A percentile compares a stretch with the other conserved stretches of the same genome.
These are phyloP conservation scores for Coecobrya sp. DNA, from an alignment of 2,888 invertebrate species.

Conservation along the genomic window DNA sequence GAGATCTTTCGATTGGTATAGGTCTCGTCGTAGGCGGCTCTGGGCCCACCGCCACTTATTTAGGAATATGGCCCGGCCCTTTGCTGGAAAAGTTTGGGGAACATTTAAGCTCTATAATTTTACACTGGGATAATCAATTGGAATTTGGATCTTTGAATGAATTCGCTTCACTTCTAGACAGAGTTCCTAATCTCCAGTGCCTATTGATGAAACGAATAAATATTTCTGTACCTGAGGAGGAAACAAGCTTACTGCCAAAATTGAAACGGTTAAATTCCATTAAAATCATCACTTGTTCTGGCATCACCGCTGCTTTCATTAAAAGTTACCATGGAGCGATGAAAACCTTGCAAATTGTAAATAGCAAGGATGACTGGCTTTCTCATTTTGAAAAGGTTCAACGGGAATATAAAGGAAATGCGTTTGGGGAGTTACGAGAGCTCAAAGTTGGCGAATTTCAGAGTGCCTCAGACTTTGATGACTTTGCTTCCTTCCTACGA, in stretches of 20 bases:
- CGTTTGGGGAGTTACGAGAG: not conserved
- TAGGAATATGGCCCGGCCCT: no score
- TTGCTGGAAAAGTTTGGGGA: not conserved
- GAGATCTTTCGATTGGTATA: no score
- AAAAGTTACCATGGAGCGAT: not conserved
- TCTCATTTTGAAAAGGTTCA: not conserved
- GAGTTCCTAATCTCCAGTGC: not conserved
- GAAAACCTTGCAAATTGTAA: not conserved
- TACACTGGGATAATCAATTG: not conserved
- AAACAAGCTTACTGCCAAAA: not conserved
- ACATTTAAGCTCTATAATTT: not conserved
- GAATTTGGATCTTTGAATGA: not conserved
- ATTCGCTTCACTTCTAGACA: not conserved
- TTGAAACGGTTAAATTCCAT: not conserved
- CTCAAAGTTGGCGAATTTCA: slow-evolving; percentile 10
- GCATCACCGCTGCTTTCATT: not conserved
- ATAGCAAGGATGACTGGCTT: not conserved
- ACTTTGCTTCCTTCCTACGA: not conserved
- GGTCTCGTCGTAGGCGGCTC: no score
- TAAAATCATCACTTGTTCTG: not conserved
- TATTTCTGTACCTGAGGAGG: not conserved
- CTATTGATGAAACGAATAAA: not conserved
- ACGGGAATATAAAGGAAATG: no score
- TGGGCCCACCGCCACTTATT: no score
- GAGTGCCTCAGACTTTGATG: not conserved